Base-by-base conservation (phyloP, 2,113 vertebrate species). In the Galemys pyrenaicus region DNA sequence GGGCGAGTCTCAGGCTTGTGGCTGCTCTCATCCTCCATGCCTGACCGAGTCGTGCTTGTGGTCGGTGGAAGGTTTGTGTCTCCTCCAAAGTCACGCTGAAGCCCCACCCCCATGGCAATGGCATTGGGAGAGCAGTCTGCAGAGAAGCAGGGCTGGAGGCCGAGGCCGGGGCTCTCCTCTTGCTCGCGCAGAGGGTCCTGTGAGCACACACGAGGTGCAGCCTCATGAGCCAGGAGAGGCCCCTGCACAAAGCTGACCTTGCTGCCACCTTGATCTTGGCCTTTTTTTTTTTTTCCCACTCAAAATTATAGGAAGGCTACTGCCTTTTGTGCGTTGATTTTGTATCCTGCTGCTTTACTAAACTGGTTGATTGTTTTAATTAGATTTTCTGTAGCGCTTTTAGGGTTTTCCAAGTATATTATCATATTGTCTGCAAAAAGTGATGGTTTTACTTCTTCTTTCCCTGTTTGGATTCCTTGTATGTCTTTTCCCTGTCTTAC, bases 111-210 rank as follows among this genome's bases (percentile, higher is more conserved):
- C 35, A 20, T 17, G 7, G 56, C 46, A 54, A 17, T 39, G 26
- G 26, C 32, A 26, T 82, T 3, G 17, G 41, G 54, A 73, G 28
- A 1, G 41, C 74, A 28, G n/a, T 35, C 28, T n/a, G 39, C 78
- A n/a, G 56, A 51, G 26, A 64, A n/a, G 39, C 56, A 37, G 6
- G 41, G 41, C 26, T 83, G 32, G 67, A 49, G 75, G 46, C 24
- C 71, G 68, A 41, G 13, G 56, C 9, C 3, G 26, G 56, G 30
- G 15, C 24, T 9, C 35, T 39, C 39, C 3, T 15, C 37, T 4
- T 1, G 0, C 7, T 16, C 7, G 19, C 7, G 22, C 22, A 60
- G 58, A 9, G 6, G 24, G 58, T 39, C 13, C 24, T 11, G 19
- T 32, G n/a, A 62, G 41, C 26, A 32, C 9, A 17, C 17, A 32